Evolutionary conservation across 2,113 vertebrate species (phyloP), one percentile per base, ranked within the genome.

Genomic region (Sinocyclocheilus grahami): DNA sequence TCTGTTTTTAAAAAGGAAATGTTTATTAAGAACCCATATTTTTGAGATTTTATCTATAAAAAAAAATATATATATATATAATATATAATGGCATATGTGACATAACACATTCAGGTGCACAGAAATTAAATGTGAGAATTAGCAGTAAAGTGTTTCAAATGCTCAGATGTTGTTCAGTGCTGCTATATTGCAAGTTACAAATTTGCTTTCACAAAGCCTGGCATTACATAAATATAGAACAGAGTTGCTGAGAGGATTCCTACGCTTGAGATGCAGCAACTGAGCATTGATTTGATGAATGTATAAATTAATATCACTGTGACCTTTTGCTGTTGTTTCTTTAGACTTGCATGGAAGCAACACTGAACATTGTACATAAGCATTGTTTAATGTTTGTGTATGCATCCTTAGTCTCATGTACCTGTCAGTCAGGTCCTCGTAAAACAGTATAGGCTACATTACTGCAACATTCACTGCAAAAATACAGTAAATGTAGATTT

Each of bases 261-360:
- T 24, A 46, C 24, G 22, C 22, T 75, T 75, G 11, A 6, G 39
- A n/a, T 42, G 42, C 74, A 37, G n/a, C 33, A 79, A 46, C 33
- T 46, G 46, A 71, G 79, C 27, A 71, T 42, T 79, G n/a, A 72
- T 27, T 63, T 79, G 42, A 79, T 77, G 80, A 82, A 82, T 82
- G 80, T 86, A 82, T 74, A 77, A 86, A 72, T 83, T 39, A 37
- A 79, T 79, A 83, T 65, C 85, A 88, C 87, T 88, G 87, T 88
- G 87, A 88, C 80, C 51, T 86, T 80, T 84, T 55, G 75, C 55
- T 60, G 24, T 46, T 78, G 14, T 67, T 65, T 80, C 33, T 85
- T 74, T 39, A n/a, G 51, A 39, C 20, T 42, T 46, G 62, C 39
- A 82, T 82, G 79, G 5, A 67, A 65, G 2, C 79, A 24, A 27